These are phyloP conservation scores for Callithrix jacchus DNA, from an alignment of 2,113 vertebrate species.

Conservation along the genomic window DNA sequence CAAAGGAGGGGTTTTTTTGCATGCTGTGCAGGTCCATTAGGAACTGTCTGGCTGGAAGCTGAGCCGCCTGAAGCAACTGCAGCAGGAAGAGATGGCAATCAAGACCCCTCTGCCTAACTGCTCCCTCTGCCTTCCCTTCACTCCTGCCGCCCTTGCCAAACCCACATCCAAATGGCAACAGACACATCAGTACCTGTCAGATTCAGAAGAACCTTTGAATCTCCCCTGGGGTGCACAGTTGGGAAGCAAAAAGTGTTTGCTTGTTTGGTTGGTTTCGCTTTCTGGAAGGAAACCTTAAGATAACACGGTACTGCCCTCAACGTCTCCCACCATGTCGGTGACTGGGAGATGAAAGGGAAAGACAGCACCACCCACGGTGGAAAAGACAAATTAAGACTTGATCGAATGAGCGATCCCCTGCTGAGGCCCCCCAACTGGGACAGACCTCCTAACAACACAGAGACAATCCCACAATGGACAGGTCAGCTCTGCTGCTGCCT, in stretches of 20 bases:
- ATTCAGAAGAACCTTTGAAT: background rate
- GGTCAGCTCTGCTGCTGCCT: background rate
- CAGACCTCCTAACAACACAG: background rate
- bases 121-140: background rate
- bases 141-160: background rate
- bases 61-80: background rate
- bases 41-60: constrained; percentile 32
- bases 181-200: background rate
- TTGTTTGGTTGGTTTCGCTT: background rate
- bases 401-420: background rate
- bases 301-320: background rate
- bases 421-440: background rate
- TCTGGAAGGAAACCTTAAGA: background rate
- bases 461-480: background rate
- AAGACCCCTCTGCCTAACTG: background rate
- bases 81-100: background rate
- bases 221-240: background rate
- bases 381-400: background rate
- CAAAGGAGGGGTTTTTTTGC: constrained; percentile 35
- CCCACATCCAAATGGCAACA: background rate
- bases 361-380: background rate
- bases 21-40: constrained; percentile 45
- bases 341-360: background rate
- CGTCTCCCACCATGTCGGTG: background rate
- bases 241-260: background rate